phyloP scores from a whole-genome alignment of 2,888 invertebrate genomes.

The Drosophila falleni region DNA sequence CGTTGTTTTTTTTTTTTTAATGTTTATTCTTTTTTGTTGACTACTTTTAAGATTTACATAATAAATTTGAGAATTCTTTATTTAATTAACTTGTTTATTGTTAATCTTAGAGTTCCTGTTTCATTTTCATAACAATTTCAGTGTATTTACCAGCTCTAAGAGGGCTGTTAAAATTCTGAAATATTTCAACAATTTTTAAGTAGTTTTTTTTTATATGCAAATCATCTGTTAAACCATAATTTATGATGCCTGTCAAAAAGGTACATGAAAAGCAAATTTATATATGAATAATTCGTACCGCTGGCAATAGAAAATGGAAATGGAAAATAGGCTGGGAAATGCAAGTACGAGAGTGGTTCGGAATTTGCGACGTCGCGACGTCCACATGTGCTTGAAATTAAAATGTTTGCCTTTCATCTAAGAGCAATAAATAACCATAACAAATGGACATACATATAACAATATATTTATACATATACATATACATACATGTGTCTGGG shows the following conservation, averaged over 20 bases:
- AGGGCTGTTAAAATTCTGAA: constrained; percentile 1
- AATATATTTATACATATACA: constrained; percentile 14
- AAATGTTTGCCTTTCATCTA: constrained; percentile 70
- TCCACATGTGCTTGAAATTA: constrained; percentile 71
- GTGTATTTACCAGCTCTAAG: constrained; percentile 1
- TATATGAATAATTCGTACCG: constrained; percentile 36
- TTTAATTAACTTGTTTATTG: background rate
- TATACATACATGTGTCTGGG: constrained; percentile 9
- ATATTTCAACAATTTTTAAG: constrained; percentile 12
- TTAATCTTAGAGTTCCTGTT: background rate
- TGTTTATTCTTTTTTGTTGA: background rate
- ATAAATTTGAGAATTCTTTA: background rate
- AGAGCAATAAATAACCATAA: constrained; percentile 72
- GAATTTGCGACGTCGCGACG: constrained; percentile 16
- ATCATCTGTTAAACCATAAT: constrained; percentile 36
- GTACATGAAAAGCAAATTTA: constrained; percentile 60
- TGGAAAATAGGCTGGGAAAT: constrained; percentile 42
- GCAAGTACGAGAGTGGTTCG: constrained; percentile 31
- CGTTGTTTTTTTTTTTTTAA: no score
- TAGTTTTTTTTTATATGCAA: constrained; percentile 13
- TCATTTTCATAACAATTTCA: constrained; percentile 2
- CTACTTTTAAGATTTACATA: background rate
- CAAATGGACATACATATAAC: constrained; percentile 21
- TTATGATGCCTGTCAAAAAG: constrained; percentile 54
- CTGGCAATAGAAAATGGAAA: constrained; percentile 16